Evolutionary conservation across 53 echinoderm and acorn worm species (phyloP), one percentile per base, ranked within the genome.

Genomic region (Antedon mediterranea): DNA sequence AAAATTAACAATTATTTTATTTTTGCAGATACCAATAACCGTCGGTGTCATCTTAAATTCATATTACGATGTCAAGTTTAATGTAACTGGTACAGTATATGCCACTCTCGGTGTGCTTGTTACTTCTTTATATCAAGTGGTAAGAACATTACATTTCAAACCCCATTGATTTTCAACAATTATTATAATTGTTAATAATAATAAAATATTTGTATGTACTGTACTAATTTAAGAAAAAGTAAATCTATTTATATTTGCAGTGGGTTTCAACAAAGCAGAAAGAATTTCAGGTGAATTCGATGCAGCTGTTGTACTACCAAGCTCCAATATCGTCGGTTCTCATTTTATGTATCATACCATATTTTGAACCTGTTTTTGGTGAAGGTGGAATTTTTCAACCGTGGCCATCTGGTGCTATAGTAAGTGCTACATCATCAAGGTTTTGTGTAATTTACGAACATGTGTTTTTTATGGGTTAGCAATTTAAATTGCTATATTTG

Each of bases 301-400:
- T 95, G 95, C 95, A 95, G 76, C 85, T 95, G 1, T 74, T 95
- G 32, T 95, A 89, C 80, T 95, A 87, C 80, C 95, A 95, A 71
- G 95, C 95, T 0, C 95, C 95, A 9, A 72, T 95, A 44, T 95
- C 95, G 27, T 91, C 88, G 6, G 34, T 76, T 29, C 83, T 95
- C 13, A 78, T 95, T 30, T 42, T 82, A 5, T 75, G 82, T 4
- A 41, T 84, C 8, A 81, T 91, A 23, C 91, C 95, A 30, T 87
- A 88, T 57, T 83, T 79, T 79, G 95, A 95, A 71, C 89, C 95
- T 13, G 31, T 88, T 26, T 30, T 80, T 29, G 86, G 84, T 74
- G 86, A 81, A 29, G 76, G 74, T 30, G 92, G 92, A 0, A 32
- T 92, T 3, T 82, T 92, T 43, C 74, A 76, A 42, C 23, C 43